A percentile compares a stretch with the other conserved stretches of the same genome.
These are phyloP conservation scores for Tipula confusa DNA, from an alignment of 2,888 invertebrate species.

Conservation along the genomic window DNA sequence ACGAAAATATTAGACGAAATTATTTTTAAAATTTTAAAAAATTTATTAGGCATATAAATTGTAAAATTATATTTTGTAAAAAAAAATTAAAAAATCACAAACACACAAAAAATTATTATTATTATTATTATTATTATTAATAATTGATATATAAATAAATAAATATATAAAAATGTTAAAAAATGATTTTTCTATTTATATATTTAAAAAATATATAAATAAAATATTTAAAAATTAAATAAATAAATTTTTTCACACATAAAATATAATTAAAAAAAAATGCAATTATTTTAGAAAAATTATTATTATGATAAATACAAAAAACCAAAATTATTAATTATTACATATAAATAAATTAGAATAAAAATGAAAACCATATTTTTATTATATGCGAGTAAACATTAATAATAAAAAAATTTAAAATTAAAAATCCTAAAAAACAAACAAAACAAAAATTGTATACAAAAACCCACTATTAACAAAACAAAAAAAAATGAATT, in stretches of 20 bases:
- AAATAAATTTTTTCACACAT: slow-evolving; percentile 5
- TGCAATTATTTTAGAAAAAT: slow-evolving; percentile 25
- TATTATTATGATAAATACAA: not conserved
- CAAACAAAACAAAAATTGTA: not conserved
- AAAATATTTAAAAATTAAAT: not conserved
- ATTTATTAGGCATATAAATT: not conserved
- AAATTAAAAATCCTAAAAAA: not conserved
- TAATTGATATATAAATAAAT: not conserved
- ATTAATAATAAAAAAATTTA: not conserved
- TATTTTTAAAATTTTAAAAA: slow-evolving; percentile 25
- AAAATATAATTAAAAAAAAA: not conserved
- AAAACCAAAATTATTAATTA: not conserved
- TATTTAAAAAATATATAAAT: slow-evolving; percentile 3
- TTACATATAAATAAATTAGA: not conserved
- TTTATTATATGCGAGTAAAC: not conserved
- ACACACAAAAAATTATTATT: not conserved
- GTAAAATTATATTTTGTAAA: slow-evolving; percentile 20
- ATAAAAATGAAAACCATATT: not conserved
- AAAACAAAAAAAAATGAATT: not conserved
- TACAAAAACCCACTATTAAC: not conserved
- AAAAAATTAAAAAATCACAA: no score
- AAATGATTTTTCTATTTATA: not conserved
- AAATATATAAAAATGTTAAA: not conserved
- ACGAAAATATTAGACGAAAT: slow-evolving; percentile 36
- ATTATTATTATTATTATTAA: not conserved